phyloP scores from a whole-genome alignment of 2,888 invertebrate species.

The Drosophila stalkeri region DNA sequence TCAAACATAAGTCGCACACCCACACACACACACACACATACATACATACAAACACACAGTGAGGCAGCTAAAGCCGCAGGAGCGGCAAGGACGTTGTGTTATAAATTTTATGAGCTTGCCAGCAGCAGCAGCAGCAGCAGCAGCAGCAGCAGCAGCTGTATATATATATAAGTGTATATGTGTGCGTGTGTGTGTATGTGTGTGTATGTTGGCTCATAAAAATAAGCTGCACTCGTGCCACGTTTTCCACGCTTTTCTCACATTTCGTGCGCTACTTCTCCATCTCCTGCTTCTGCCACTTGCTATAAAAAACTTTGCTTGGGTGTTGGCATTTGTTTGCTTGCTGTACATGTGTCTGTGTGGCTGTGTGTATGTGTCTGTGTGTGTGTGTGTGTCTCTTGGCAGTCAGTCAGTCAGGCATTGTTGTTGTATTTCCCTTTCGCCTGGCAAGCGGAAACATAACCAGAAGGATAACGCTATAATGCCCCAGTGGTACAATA shows the following conservation, averaged over 20 bases:
- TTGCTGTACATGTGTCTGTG: constrained; percentile 16
- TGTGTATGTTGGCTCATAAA: constrained; percentile 73
- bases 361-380: constrained; percentile 24
- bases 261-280: constrained; percentile 37
- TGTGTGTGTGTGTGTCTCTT: constrained; percentile 59
- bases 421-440: constrained; percentile 65
- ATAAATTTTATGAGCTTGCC: constrained; percentile 83
- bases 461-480: constrained; percentile 85
- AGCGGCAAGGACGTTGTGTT: constrained; percentile 81
- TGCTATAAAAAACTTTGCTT: constrained; percentile 71
- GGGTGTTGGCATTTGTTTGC: constrained; percentile 68
- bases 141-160: constrained; percentile 1
- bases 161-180: constrained; percentile 37
- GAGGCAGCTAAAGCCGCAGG: constrained; percentile 67
- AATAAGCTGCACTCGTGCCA: constrained; percentile 82
- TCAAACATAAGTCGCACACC: constrained; percentile 47
- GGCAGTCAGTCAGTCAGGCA: constrained; percentile 80
- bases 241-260: constrained; percentile 61
- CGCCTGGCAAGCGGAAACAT: constrained; percentile 83
- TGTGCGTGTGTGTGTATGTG: constrained; percentile 37
- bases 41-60: constrained; percentile 14
- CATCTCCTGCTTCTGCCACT: constrained; percentile 17
- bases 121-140: constrained; percentile 43
- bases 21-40: constrained; percentile 14
- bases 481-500: constrained; percentile 83